Conservation (phyloP, 2,113 vertebrate genomes). For the Uria lomvia region DNA sequence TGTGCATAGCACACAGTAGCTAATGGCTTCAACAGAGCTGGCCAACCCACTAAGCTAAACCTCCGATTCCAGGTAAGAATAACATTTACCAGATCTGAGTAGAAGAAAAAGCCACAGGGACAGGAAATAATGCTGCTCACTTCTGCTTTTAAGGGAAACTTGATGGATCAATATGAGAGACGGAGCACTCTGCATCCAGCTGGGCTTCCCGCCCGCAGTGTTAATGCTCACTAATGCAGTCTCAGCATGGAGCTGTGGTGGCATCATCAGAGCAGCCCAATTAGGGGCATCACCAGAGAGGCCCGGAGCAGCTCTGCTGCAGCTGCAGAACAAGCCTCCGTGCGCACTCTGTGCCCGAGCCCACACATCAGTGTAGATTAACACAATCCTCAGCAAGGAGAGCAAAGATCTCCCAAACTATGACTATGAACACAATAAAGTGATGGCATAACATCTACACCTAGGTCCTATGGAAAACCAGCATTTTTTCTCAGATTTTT, state of each 20-base stretch:
- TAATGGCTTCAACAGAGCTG: neutral
- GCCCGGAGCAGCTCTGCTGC: neutral
- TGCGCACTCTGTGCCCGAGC: neutral
- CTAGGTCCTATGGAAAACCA: neutral
- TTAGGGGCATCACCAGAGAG: neutral
- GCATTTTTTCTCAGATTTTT: neutral
- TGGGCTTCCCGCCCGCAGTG: accelerated
- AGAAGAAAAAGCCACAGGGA: neutral
- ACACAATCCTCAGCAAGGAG: neutral
- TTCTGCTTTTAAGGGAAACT: neutral
- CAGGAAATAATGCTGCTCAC: neutral
- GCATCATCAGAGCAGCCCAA: neutral
- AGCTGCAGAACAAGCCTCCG: neutral
- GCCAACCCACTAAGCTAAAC: neutral
- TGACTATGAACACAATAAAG: neutral
- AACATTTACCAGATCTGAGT: neutral
- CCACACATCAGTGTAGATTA: neutral
- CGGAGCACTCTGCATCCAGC: neutral
- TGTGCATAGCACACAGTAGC: accelerated
- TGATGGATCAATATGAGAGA: neutral
- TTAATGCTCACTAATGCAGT: accelerated
- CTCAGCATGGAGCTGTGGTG: neutral
- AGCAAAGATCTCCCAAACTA: neutral
- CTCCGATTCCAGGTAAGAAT: neutral
- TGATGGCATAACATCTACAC: neutral